phyloP scores from a whole-genome alignment of 2,113 vertebrate species.

The Podarcis raffonei region DNA sequence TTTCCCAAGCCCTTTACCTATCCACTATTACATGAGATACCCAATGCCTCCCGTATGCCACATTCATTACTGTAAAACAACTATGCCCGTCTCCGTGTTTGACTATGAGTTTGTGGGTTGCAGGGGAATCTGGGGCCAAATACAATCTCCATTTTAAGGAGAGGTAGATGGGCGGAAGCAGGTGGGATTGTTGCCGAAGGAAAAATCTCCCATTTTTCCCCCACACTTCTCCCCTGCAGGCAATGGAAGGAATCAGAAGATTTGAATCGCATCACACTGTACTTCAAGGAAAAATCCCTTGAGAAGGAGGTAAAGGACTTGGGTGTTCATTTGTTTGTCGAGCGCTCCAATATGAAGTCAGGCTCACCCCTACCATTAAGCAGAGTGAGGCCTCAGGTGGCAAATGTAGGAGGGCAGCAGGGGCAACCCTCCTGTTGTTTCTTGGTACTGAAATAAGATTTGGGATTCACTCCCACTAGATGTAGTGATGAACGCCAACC shows the following conservation, averaged over 20 bases:
- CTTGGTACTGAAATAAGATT: too few species aligned
- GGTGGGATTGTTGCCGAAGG: not conserved
- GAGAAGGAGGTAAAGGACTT: constrained; percentile 70
- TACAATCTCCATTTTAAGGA: not conserved
- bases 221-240: constrained; percentile 37
- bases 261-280: constrained; percentile 72
- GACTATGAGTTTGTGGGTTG: not conserved
- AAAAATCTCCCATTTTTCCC: not conserved
- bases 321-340: not conserved
- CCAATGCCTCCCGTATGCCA: not conserved
- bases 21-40: not conserved
- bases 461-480: too few species aligned
- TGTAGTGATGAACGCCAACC: too few species aligned
- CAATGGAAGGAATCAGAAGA: constrained; percentile 76
- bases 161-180: not conserved
- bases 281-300: constrained; percentile 69
- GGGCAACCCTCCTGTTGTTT: too few species aligned
- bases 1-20: not conserved
- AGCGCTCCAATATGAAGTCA: not conserved
- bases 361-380: too few species aligned
- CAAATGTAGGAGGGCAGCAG: too few species aligned
- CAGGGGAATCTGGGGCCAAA: not conserved
- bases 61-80: too few species aligned
- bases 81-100: not conserved
- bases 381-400: too few species aligned